phyloP scores from a whole-genome alignment of 2,113 vertebrate genomes.

The Scytalopus superciliaris region DNA sequence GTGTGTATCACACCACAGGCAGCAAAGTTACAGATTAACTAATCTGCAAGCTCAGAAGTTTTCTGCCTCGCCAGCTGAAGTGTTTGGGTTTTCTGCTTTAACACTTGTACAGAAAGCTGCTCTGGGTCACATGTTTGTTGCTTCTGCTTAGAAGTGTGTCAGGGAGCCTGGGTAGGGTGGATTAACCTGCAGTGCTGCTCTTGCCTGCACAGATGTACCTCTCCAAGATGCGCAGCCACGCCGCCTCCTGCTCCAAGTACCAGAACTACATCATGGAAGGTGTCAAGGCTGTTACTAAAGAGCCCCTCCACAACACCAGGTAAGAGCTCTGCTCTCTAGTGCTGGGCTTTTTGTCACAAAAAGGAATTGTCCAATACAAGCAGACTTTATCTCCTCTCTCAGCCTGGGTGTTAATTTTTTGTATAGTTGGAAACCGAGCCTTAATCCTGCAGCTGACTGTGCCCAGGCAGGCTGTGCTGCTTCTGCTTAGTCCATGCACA shows the following conservation, averaged over 20 bases:
- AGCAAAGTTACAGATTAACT: not conserved
- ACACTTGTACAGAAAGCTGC: not conserved
- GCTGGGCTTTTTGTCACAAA: not conserved
- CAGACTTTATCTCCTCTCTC: not conserved
- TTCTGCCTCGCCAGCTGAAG: fast-evolving
- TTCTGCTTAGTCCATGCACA: not conserved
- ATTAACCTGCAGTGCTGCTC: too few species aligned
- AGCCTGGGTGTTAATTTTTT: not conserved
- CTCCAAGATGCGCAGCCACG: constrained; percentile 90
- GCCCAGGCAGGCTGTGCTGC: not conserved
- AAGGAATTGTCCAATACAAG: not conserved
- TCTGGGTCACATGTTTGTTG: not conserved
- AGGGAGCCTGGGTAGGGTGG: too few species aligned
- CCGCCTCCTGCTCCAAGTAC: constrained; percentile 88
- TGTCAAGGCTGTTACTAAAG: constrained; percentile 88
- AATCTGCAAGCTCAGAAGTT: not conserved
- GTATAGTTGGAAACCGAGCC: not conserved
- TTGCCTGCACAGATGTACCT: constrained; percentile 80
- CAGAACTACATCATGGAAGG: constrained; percentile 94
- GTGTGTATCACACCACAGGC: not conserved
- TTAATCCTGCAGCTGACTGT: not conserved
- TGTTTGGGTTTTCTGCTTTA: not conserved
- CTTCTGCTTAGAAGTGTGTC: fast-evolving
- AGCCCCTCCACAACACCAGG: constrained; percentile 84
- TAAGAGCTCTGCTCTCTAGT: constrained; percentile 29